Conservation (phyloP, 2,888 invertebrate species). For the Spicauda simplicius region DNA sequence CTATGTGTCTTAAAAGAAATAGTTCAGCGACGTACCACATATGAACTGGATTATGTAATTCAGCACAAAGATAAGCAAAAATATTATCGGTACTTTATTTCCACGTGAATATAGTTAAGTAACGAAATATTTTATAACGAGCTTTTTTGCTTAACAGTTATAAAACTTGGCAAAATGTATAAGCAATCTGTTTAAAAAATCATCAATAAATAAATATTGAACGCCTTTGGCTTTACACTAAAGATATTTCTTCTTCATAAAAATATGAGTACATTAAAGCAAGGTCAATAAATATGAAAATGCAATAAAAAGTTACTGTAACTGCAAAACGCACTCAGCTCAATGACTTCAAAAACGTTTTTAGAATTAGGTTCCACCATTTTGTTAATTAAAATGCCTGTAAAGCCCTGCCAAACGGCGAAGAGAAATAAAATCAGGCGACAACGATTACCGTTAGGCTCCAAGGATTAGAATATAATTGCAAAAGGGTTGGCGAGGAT, state of each 20-base stretch:
- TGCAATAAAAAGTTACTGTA: slow-evolving; percentile 31
- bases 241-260: too few relatives aligned
- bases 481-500: slow-evolving; percentile 26
- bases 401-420: slow-evolving; percentile 33
- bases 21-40: background rate
- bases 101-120: too few relatives aligned
- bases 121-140: too few relatives aligned
- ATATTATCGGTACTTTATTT: too few relatives aligned
- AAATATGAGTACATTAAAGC: too few relatives aligned
- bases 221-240: too few relatives aligned
- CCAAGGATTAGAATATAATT: slow-evolving; percentile 36
- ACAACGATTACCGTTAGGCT: slow-evolving; percentile 44
- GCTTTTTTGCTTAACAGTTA: too few relatives aligned
- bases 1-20: background rate
- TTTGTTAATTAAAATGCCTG: slow-evolving; percentile 50
- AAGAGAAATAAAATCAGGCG: slow-evolving; percentile 47
- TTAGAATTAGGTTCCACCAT: slow-evolving; percentile 41
- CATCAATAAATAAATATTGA: too few relatives aligned
- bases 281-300: slow-evolving; percentile 13
- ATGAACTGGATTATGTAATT: too few relatives aligned
- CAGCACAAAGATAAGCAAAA: too few relatives aligned
- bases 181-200: too few relatives aligned
- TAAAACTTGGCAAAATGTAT: too few relatives aligned
- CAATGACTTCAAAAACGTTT: slow-evolving; percentile 37
- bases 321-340: slow-evolving; percentile 37